A percentile compares a stretch with the other conserved stretches of the same genome.
phyloP scores from a whole-genome alignment of 2,113 vertebrate species.

The Siniperca chuatsi region DNA sequence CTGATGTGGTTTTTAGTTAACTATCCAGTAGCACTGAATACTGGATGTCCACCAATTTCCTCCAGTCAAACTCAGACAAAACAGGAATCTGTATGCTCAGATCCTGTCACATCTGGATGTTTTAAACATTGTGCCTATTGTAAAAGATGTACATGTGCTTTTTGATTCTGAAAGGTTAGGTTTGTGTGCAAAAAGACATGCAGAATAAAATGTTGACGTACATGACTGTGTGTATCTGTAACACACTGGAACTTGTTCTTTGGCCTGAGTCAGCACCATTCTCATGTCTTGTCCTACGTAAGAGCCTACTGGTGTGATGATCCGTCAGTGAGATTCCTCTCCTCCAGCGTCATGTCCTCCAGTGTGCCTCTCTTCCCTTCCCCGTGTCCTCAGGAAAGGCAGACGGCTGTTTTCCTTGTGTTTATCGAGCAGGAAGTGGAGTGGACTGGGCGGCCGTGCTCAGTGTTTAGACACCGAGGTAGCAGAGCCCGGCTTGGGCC shows the following conservation, averaged over 20 bases:
- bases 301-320: constrained; percentile 31
- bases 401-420: constrained; percentile 83
- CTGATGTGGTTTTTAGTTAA: neutral
- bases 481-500: constrained; percentile 76
- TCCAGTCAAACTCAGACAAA: no score
- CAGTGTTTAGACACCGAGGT: constrained; percentile 85
- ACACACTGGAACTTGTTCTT: constrained; percentile 8
- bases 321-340: constrained; percentile 67
- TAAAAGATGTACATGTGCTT: no score
- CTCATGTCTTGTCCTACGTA: constrained; percentile 63
- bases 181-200: neutral
- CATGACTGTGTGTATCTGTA: constrained; percentile 1
- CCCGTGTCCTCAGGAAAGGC: constrained; percentile 82
- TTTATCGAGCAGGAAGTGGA: constrained; percentile 86
- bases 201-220: neutral
- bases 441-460: constrained; percentile 73
- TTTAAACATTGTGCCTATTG: no score
- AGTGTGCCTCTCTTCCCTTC: constrained; percentile 31
- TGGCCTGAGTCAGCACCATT: constrained; percentile 68
- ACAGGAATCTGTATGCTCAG: no score
- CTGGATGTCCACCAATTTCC: no score
- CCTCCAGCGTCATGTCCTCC: constrained; percentile 61
- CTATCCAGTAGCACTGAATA: neutral
- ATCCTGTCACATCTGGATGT: no score
- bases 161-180: no score